Conservation (phyloP, 2,888 invertebrate genomes). For the Drosophila koepferae region DNA sequence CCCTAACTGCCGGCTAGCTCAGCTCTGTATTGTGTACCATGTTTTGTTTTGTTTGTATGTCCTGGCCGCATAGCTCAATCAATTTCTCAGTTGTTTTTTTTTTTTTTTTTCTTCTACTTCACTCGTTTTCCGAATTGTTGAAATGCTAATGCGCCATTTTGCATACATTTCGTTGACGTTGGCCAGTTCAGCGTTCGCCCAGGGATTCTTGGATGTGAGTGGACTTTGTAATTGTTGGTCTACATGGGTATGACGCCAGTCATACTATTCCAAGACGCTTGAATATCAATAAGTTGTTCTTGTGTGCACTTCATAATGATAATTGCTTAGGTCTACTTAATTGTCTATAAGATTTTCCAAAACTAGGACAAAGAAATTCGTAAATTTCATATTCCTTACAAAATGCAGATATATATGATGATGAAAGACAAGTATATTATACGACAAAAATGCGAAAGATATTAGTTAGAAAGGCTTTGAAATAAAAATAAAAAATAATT, state of each 20-base stretch:
- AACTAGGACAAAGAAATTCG: too few species aligned
- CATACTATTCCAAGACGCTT: neutral
- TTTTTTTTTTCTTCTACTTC: conserved; percentile 8
- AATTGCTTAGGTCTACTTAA: neutral
- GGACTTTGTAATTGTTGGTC: conserved; percentile 3
- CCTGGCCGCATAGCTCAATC: conserved; percentile 63
- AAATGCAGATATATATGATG: too few species aligned
- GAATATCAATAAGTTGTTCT: conserved; percentile 10
- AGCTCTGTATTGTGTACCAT: conserved; percentile 7
- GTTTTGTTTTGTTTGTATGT: conserved; percentile 17
- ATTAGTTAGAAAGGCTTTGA: neutral
- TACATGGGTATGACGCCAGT: neutral
- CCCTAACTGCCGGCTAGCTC: conserved; percentile 11
- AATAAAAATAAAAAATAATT: neutral
- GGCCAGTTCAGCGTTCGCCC: conserved; percentile 45
- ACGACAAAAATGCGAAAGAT: too few species aligned
- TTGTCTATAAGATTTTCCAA: too few species aligned
- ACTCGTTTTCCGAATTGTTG: conserved; percentile 60
- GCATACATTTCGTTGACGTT: conserved; percentile 67
- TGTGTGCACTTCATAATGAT: neutral
- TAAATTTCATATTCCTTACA: too few species aligned
- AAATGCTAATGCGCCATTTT: conserved; percentile 81
- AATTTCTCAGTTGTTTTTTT: conserved; percentile 58
- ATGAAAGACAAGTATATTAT: too few species aligned
- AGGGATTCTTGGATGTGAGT: conserved; percentile 12